Evolutionary conservation across 2,797 vertebrate species (phyloP).

Genomic region (Netta rufina): DNA sequence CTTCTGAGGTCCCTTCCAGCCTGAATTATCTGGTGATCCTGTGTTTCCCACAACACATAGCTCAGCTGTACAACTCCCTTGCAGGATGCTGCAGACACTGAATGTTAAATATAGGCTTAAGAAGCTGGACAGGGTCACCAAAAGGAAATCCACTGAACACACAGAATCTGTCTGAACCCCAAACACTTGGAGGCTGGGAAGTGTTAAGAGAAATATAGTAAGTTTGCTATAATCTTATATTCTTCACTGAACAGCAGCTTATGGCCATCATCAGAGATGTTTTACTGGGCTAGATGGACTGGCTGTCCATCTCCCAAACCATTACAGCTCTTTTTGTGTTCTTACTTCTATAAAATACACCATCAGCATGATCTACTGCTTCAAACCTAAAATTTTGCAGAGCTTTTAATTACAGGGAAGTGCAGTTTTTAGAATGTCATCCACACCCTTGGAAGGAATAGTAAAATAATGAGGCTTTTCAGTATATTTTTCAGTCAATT

Average conservation of each 20-base stretch:
- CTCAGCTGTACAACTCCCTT: background rate
- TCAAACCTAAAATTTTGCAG: slow-evolving; percentile 66
- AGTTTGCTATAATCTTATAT: background rate
- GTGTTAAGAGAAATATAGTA: background rate
- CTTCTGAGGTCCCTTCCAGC: background rate
- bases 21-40: background rate
- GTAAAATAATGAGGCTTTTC: slow-evolving; percentile 47
- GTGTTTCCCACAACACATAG: background rate
- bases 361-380: slow-evolving; percentile 22
- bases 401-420: slow-evolving; percentile 63
- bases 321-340: slow-evolving; percentile 20
- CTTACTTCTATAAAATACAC: slow-evolving; percentile 41
- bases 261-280: background rate
- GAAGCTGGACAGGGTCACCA: background rate
- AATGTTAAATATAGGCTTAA: background rate
- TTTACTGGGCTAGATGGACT: background rate
- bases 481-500: slow-evolving; percentile 5
- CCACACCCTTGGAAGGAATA: slow-evolving; percentile 51
- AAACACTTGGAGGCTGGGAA: background rate
- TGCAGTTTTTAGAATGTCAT: slow-evolving; percentile 56
- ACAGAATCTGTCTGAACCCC: background rate
- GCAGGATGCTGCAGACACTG: background rate
- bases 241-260: background rate
- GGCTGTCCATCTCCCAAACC: background rate
- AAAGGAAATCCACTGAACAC: background rate